These are phyloP conservation scores for Aphaenogaster floridana DNA, from an alignment of 1,140 invertebrate genomes.

Conservation along the genomic window DNA sequence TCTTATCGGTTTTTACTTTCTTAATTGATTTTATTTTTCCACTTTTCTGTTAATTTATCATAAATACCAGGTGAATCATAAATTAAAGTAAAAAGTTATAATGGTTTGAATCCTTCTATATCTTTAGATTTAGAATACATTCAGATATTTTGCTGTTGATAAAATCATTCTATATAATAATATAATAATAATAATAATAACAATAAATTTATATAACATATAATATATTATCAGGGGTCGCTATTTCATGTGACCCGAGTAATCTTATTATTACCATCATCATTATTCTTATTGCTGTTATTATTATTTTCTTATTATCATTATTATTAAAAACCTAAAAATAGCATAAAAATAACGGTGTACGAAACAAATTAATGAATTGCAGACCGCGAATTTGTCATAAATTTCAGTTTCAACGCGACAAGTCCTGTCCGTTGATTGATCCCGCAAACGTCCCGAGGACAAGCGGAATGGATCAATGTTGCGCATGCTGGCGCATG, in stretches of 20 bases:
- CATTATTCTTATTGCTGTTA: neutral
- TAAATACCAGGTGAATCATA: neutral
- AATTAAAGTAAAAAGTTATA: neutral
- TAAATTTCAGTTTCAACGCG: neutral
- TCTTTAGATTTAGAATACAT: neutral
- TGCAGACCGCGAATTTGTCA: no score
- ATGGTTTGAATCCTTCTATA: neutral
- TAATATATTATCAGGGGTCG: neutral
- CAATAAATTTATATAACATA: neutral
- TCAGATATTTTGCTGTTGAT: neutral
- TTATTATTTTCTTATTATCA: slow-evolving; percentile 8
- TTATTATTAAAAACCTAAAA: neutral
- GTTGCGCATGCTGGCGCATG: slow-evolving; percentile 80
- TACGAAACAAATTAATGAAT: neutral
- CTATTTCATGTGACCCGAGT: neutral
- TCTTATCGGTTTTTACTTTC: no score
- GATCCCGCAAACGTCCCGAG: slow-evolving; percentile 24
- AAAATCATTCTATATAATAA: slow-evolving; percentile 8
- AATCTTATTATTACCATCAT: neutral
- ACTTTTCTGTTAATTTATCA: neutral
- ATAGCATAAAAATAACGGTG: neutral
- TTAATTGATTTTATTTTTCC: neutral
- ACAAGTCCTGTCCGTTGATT: slow-evolving; percentile 23
- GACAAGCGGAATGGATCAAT: slow-evolving; percentile 78
- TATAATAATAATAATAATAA: neutral